Evolutionary conservation across 2,888 invertebrate genomes (phyloP), one percentile per base, ranked within the genome.

Genomic region (Drosophila kuntzei): DNA sequence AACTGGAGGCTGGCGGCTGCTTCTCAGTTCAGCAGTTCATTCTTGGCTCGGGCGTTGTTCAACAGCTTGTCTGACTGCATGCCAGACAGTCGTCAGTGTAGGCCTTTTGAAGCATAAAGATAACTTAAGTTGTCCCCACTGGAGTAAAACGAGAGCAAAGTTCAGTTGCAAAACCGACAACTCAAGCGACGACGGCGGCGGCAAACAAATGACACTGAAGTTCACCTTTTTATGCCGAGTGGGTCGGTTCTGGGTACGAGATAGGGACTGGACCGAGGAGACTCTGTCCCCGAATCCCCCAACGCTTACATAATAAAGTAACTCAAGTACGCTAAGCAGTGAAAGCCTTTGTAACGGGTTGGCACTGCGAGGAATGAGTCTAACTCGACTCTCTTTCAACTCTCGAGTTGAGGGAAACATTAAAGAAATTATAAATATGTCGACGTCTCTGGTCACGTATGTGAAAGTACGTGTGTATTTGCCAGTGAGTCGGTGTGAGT

Each of bases 91-190:
- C 60, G 74, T 58, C 71, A 62, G 70, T 62, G 82, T 76, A 80
- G 80, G 80, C 83, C 84, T 83, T 81, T 83, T 80, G 80, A 80
- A 67, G 75, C 80, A 83, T 75, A 80, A 81, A 81, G 77, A 81
- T 80, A 77, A 83, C 77, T 77, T 80, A 77, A 83, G 84, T 83
- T 78, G 75, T 83, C 75, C 83, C 84, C 84, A 58, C 79, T 67
- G 75, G 77, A 72, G 63, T 60, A 39, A 58, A 41, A 54, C 25
- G 51, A 61, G 60, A 58, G 70, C 58, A 77, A 69, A 80, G 70
- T 73, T 77, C 74, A 73, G 59, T 46, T 70, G 60, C 57, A 36
- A 67, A 64, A 72, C 58, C 80, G 72, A 68, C 72, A 80, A 57
- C 70, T 59, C 55, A 63, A 74, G 53, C 34, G 68, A 43, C 53